These are phyloP conservation scores for Sylvicola cinctus DNA, from an alignment of 2,888 invertebrate species.

Conservation along the genomic window DNA sequence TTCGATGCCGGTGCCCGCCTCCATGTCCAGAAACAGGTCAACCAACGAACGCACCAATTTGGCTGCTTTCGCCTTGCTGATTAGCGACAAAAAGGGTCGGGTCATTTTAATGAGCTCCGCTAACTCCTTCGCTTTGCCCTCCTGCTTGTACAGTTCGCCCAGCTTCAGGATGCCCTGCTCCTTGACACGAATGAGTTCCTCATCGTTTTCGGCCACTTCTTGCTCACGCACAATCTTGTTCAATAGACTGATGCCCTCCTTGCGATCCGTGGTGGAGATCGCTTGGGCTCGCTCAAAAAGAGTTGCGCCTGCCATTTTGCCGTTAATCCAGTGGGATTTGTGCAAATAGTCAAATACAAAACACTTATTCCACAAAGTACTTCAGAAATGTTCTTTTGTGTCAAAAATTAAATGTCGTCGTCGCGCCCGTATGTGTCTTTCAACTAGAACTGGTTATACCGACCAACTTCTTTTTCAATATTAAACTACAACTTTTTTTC, in stretches of 20 bases:
- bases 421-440: no score
- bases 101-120: constrained; percentile 87
- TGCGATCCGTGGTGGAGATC: constrained; percentile 49
- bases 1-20: constrained; percentile 90
- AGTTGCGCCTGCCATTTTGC: constrained; percentile 74
- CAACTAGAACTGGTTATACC: no score
- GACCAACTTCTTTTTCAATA: no score
- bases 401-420: no score
- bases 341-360: no score
- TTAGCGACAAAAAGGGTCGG: constrained; percentile 80
- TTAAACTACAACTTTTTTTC: no score
- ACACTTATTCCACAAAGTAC: no score
- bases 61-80: constrained; percentile 98
- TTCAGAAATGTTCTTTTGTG: no score
- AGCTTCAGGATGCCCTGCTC: constrained; percentile 88
- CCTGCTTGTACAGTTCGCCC: constrained; percentile 79
- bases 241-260: constrained; percentile 51
- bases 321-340: background rate
- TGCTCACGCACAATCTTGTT: constrained; percentile 61
- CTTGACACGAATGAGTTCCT: constrained; percentile 75
- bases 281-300: constrained; percentile 71
- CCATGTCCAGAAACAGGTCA: constrained; percentile 92
- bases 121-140: constrained; percentile 80
- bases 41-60: constrained; percentile 92
- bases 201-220: constrained; percentile 60